These are phyloP conservation scores for Neosilurus hyrtlii DNA, from an alignment of 2,797 vertebrate genomes.

Conservation along the genomic window DNA sequence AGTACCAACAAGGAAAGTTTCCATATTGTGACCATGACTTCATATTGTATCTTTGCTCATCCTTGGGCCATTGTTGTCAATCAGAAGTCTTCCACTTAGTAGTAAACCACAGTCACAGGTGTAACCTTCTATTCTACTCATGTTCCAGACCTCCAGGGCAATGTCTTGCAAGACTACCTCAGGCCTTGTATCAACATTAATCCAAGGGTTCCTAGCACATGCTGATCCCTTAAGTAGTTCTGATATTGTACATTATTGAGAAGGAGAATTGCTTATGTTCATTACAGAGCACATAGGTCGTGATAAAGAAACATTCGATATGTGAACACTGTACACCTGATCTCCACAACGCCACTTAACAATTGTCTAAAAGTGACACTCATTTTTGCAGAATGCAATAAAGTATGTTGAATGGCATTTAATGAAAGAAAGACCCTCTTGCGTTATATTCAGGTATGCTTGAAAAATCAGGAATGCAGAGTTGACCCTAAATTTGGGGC, in stretches of 20 bases:
- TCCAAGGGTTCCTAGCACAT: not conserved
- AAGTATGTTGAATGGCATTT: not conserved
- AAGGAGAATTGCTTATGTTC: not conserved
- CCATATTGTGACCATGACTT: not conserved
- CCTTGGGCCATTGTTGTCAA: not conserved
- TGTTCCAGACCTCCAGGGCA: not conserved
- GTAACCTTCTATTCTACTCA: not conserved
- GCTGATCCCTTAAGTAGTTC: not conserved
- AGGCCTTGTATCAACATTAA: not conserved
- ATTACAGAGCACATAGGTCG: not conserved
- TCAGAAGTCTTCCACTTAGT: not conserved
- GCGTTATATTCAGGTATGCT: not conserved
- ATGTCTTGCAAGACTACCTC: not conserved
- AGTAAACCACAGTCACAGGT: not conserved
- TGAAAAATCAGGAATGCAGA: not conserved
- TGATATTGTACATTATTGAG: slow-evolving; percentile 5
- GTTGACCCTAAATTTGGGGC: not conserved
- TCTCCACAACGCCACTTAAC: not conserved
- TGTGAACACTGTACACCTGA: not conserved
- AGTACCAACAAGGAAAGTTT: not conserved
- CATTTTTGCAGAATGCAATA: not conserved
- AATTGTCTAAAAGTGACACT: not conserved
- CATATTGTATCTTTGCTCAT: not conserved
- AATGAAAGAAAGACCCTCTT: not conserved
- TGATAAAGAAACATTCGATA: not conserved